Percentiles rank a stretch among this genome's conserved stretches.
phyloP scores from a whole-genome alignment of 2,113 vertebrate genomes.

The Bujurquina vittata region DNA sequence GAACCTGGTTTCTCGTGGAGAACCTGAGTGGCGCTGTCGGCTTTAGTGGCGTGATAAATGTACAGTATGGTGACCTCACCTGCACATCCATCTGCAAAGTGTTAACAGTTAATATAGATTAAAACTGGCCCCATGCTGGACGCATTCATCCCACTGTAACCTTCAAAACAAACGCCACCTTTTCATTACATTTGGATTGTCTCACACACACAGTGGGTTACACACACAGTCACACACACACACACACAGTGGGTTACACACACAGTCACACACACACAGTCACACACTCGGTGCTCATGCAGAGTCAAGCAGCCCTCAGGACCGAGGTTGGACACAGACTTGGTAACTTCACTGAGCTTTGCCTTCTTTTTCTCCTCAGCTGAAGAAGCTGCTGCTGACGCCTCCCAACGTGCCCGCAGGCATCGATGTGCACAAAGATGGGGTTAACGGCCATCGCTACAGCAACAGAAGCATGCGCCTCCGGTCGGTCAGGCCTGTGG shows the following conservation, averaged over 20 bases:
- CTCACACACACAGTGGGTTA: no score
- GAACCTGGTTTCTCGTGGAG: slow-evolving; percentile 32
- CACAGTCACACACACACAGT: neutral
- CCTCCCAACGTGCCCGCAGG: slow-evolving; percentile 84
- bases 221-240: no score
- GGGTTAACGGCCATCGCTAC: slow-evolving; percentile 77
- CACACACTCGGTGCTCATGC: neutral
- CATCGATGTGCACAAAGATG: slow-evolving; percentile 86
- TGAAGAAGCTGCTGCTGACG: slow-evolving; percentile 92
- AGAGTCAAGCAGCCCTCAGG: no score
- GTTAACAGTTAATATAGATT: slow-evolving; percentile 38
- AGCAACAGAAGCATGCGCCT: slow-evolving; percentile 81
- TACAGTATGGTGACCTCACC: slow-evolving; percentile 41
- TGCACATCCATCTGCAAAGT: slow-evolving; percentile 32
- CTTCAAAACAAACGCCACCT: neutral
- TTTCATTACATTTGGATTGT: neutral
- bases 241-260: no score
- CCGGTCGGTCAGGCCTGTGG: slow-evolving; percentile 80
- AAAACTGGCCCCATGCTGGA: neutral
- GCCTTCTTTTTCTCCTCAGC: slow-evolving; percentile 65
- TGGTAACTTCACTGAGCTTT: neutral
- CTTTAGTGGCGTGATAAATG: slow-evolving; percentile 58
- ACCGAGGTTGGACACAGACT: no score
- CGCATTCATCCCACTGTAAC: neutral
- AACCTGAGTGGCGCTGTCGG: slow-evolving; percentile 49